phyloP scores from a whole-genome alignment of 2,797 vertebrate species.

The Momotus momota region DNA sequence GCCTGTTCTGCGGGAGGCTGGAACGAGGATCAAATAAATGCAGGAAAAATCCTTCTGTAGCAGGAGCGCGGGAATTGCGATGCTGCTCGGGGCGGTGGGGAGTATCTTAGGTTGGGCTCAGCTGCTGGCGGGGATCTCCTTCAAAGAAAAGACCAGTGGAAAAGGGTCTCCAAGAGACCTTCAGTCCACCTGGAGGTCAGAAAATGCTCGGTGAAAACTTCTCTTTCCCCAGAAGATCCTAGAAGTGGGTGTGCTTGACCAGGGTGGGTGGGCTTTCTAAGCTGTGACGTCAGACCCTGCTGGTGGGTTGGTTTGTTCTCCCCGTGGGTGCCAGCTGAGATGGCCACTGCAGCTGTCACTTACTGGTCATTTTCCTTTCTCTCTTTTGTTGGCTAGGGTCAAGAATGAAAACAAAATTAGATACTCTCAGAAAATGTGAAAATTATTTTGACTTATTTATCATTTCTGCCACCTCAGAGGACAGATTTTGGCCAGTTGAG shows the following conservation, averaged over 20 bases:
- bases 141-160: not conserved
- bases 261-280: rapidly evolving
- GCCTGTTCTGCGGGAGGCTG: not conserved
- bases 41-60: not conserved
- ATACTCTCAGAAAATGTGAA: not conserved
- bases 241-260: not conserved
- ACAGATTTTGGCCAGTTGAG: not conserved
- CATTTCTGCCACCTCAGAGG: not conserved
- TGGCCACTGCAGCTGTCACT: not conserved
- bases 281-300: rapidly evolving
- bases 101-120: not conserved
- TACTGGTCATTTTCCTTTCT: not conserved
- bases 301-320: not conserved
- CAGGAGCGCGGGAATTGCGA: not conserved
- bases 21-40: not conserved
- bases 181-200: not conserved
- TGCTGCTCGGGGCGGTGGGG: rapidly evolving
- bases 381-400: not conserved
- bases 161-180: not conserved
- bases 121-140: not conserved
- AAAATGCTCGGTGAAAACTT: not conserved
- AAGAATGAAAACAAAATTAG: not conserved
- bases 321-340: not conserved
- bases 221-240: not conserved
- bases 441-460: not conserved